phyloP scores from a whole-genome alignment of 2,888 invertebrate species.

The Parochlus steinenii region DNA sequence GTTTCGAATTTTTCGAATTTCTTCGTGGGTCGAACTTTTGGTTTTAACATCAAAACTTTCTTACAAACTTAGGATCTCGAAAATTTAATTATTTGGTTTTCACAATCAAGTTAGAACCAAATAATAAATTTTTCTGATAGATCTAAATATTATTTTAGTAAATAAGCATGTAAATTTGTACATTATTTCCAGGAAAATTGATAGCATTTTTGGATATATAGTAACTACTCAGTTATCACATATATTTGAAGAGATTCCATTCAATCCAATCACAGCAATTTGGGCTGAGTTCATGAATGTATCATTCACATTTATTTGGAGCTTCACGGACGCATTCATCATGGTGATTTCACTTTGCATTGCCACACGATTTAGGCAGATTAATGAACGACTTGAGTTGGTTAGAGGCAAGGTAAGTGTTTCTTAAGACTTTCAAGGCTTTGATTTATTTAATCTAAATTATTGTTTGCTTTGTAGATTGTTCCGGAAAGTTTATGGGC shows the following conservation, averaged over 20 bases:
- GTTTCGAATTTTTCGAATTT: no score
- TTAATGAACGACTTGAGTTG: slow-evolving; percentile 1
- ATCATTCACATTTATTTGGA: not conserved
- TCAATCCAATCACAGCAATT: not conserved
- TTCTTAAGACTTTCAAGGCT: not conserved
- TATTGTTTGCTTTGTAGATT: not conserved
- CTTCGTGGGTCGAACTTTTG: no score
- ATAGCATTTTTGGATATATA: no score
- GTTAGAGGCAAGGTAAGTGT: slow-evolving; percentile 2
- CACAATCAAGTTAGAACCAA: no score
- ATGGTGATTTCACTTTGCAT: not conserved
- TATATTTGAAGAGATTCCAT: not conserved
- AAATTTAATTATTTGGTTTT: no score
- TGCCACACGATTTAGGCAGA: not conserved
- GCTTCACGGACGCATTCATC: slow-evolving; percentile 1
- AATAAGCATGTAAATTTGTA: no score
- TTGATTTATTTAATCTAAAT: not conserved
- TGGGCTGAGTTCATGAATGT: slow-evolving; percentile 6
- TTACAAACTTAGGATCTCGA: no score
- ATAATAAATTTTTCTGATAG: no score
- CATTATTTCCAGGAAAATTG: no score
- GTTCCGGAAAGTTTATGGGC: not conserved
- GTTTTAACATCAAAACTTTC: no score
- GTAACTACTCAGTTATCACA: not conserved
- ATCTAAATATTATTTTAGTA: no score